phyloP scores from a whole-genome alignment of 64 coral and sea anemone genomes.

The Porites lutea region DNA sequence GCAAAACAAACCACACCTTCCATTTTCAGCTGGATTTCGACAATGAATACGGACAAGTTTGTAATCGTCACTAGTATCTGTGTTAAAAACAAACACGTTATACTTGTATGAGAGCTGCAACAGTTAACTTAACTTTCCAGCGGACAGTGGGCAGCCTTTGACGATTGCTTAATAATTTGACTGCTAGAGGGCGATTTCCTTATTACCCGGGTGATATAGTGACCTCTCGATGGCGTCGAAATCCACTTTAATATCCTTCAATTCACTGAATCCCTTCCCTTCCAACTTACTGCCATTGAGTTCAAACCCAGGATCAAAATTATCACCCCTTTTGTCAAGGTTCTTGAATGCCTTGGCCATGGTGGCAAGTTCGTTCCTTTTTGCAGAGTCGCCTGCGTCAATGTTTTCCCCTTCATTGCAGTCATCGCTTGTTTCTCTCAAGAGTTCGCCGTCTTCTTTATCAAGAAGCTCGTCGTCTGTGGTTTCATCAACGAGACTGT shows the following conservation, averaged over 20 bases:
- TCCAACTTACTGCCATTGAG: too few species aligned
- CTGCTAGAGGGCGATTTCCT: conserved; percentile 24
- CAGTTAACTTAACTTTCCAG: too few species aligned
- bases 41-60: too few species aligned
- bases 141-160: too few species aligned
- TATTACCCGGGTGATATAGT: conserved; percentile 25
- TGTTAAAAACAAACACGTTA: too few species aligned
- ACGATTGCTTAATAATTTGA: background rate
- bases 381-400: background rate
- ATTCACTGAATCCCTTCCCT: background rate
- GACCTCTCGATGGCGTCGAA: conserved; percentile 60
- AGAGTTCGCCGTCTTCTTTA: background rate
- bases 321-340: background rate
- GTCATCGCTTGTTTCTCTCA: background rate
- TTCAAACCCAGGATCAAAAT: background rate
- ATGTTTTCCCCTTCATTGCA: background rate
- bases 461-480: background rate
- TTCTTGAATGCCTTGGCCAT: background rate
- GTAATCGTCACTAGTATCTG: too few species aligned
- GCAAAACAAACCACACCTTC: too few species aligned
- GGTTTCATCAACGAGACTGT: conserved; percentile 66
- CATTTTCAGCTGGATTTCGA: too few species aligned
- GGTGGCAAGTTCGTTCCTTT: background rate
- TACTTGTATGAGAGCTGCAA: too few species aligned
- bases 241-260: conserved; percentile 23